phyloP scores from a whole-genome alignment of 2,888 invertebrate genomes.

The Apomyelois bistriatella region DNA sequence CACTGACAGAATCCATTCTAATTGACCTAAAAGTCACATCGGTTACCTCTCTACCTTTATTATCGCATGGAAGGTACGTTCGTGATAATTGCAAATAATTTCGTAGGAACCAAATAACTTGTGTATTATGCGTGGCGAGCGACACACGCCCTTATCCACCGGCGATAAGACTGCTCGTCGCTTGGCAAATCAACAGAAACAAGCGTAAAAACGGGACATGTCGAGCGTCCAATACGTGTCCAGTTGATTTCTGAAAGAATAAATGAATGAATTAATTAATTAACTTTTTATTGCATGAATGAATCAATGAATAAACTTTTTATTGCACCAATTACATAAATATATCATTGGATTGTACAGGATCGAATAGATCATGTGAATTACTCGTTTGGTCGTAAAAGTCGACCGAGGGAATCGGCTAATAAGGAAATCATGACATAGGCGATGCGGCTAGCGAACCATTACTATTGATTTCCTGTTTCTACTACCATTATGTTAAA shows the following conservation, averaged over 20 bases:
- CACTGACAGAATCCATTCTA: constrained; percentile 32
- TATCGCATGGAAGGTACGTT: constrained; percentile 63
- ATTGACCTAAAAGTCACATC: constrained; percentile 73
- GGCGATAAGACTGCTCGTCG: background rate
- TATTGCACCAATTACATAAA: too few relatives aligned
- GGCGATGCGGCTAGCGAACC: too few relatives aligned
- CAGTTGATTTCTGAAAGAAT: constrained; percentile 47
- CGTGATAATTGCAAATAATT: constrained; percentile 47
- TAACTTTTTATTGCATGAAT: too few relatives aligned
- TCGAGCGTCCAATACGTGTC: constrained; percentile 58
- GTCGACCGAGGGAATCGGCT: too few relatives aligned
- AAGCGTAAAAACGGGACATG: constrained; percentile 66
- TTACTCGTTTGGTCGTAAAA: too few relatives aligned
- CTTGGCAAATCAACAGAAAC: constrained; percentile 53
- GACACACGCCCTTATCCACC: background rate
- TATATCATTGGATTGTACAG: too few relatives aligned
- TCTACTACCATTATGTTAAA: too few relatives aligned
- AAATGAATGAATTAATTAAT: too few relatives aligned
- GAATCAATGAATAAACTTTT: too few relatives aligned
- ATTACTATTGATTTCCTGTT: too few relatives aligned
- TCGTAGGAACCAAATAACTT: constrained; percentile 61
- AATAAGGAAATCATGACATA: too few relatives aligned
- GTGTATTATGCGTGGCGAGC: constrained; percentile 22
- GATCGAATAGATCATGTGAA: too few relatives aligned
- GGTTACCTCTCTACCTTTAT: constrained; percentile 40